Evolutionary conservation across 2,888 invertebrate genomes (phyloP).

Genomic region (Dorcus parallelipipedus): DNA sequence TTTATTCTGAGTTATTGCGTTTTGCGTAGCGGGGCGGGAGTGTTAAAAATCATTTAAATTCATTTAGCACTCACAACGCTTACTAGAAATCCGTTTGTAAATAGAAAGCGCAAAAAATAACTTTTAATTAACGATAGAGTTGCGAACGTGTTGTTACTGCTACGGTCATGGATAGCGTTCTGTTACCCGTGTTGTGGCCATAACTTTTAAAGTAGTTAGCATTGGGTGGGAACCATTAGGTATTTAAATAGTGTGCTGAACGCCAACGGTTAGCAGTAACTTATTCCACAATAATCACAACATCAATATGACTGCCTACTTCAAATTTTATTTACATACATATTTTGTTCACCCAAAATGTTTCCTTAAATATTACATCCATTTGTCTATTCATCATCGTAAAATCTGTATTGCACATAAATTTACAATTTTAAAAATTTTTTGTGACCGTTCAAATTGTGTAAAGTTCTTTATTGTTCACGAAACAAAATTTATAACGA

Average conservation of each 20-base stretch:
- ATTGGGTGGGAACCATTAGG: slow-evolving; percentile 37
- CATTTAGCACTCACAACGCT: not conserved
- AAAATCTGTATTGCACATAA: too few species aligned
- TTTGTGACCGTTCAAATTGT: not conserved
- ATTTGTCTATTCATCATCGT: too few species aligned
- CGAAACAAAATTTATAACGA: too few species aligned
- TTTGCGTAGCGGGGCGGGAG: not conserved
- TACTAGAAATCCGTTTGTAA: not conserved
- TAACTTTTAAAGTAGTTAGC: slow-evolving; percentile 39
- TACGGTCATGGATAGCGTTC: not conserved
- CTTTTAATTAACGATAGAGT: slow-evolving; percentile 3
- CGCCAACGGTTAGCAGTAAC: slow-evolving; percentile 32
- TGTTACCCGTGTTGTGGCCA: slow-evolving; percentile 24
- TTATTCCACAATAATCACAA: slow-evolving; percentile 11
- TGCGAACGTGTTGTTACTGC: not conserved
- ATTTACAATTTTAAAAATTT: not conserved
- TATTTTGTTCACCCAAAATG: not conserved
- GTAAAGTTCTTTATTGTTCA: too few species aligned
- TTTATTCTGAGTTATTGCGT: slow-evolving; percentile 18
- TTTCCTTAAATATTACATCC: too few species aligned
- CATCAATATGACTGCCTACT: slow-evolving; percentile 6
- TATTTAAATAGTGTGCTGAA: slow-evolving; percentile 38
- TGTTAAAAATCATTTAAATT: not conserved
- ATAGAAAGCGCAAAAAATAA: not conserved
- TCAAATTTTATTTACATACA: not conserved